Percentiles rank a stretch among this genome's conserved stretches.
phyloP scores from a whole-genome alignment of 2,888 invertebrate genomes.

The Molanna angustata region DNA sequence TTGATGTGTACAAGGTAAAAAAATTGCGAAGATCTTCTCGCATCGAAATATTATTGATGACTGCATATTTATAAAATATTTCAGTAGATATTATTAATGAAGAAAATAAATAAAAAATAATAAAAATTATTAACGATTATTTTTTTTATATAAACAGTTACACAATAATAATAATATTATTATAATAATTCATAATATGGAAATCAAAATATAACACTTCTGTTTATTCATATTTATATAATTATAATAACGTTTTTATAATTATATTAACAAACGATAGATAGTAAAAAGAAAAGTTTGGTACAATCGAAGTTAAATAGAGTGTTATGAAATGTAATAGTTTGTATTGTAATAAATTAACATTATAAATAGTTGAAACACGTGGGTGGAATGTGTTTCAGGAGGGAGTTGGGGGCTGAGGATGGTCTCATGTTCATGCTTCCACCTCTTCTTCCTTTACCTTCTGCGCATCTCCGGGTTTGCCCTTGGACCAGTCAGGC shows the following conservation, averaged over 20 bases:
- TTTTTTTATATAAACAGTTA: slow-evolving; percentile 24
- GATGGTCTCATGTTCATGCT: slow-evolving; percentile 61
- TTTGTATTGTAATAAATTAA: slow-evolving; percentile 15
- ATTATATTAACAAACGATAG: too few species aligned
- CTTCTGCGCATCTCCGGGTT: slow-evolving; percentile 84
- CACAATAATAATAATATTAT: slow-evolving; percentile 27
- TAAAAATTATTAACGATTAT: slow-evolving; percentile 17
- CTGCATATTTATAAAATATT: neutral
- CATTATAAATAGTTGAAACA: slow-evolving; percentile 37
- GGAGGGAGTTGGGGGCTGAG: too few species aligned
- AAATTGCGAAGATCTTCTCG: too few species aligned
- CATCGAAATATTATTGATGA: slow-evolving; percentile 4
- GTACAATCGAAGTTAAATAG: slow-evolving; percentile 18
- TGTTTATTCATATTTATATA: slow-evolving; percentile 29
- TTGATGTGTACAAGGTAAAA: too few species aligned
- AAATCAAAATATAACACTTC: slow-evolving; percentile 27
- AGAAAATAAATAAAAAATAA: slow-evolving; percentile 12
- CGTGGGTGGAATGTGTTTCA: slow-evolving; percentile 39
- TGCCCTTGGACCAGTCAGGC: slow-evolving; percentile 92
- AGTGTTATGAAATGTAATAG: slow-evolving; percentile 25
- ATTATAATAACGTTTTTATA: slow-evolving; percentile 19
- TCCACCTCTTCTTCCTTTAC: slow-evolving; percentile 80
- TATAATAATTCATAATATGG: too few species aligned
- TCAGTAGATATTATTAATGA: slow-evolving; percentile 5
- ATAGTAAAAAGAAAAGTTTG: too few species aligned